phyloP scores from a whole-genome alignment of 35 echinoderm and acorn worm genomes.

The Acanthaster planci region DNA sequence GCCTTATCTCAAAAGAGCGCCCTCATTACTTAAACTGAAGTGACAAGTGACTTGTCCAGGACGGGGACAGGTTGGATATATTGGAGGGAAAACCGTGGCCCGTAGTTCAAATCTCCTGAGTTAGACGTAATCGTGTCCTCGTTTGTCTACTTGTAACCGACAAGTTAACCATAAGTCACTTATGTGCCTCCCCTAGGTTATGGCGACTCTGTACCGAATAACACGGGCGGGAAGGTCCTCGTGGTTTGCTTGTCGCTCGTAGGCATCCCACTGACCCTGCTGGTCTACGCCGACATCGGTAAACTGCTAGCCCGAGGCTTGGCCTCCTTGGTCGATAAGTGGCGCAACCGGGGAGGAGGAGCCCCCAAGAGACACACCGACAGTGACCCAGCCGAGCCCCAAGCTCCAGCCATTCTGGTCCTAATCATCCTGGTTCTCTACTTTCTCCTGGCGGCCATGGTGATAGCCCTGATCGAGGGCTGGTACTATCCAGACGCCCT shows the following conservation, averaged over 20 bases:
- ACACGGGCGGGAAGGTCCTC: constrained; percentile 32
- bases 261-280: constrained; percentile 65
- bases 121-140: not conserved
- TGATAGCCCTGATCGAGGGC: constrained; percentile 54
- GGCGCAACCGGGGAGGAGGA: not conserved
- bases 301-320: constrained; percentile 47
- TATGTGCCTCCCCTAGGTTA: constrained; percentile 49
- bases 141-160: not conserved
- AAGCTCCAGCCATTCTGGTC: constrained; percentile 21
- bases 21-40: not conserved
- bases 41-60: not conserved
- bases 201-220: constrained; percentile 63
- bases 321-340: not conserved
- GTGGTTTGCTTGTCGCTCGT: constrained; percentile 55
- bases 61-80: not conserved
- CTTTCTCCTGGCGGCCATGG: constrained; percentile 50
- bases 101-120: not conserved
- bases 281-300: constrained; percentile 65
- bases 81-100: not conserved
- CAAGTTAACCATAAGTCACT: not conserved
- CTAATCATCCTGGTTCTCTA: constrained; percentile 55
- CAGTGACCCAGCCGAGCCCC: not conserved
- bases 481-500: constrained; percentile 76
- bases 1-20: not conserved
- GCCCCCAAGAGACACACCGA: not conserved